Base-by-base conservation (phyloP, 2,888 invertebrate genomes). In the Anthophora plumipes region DNA sequence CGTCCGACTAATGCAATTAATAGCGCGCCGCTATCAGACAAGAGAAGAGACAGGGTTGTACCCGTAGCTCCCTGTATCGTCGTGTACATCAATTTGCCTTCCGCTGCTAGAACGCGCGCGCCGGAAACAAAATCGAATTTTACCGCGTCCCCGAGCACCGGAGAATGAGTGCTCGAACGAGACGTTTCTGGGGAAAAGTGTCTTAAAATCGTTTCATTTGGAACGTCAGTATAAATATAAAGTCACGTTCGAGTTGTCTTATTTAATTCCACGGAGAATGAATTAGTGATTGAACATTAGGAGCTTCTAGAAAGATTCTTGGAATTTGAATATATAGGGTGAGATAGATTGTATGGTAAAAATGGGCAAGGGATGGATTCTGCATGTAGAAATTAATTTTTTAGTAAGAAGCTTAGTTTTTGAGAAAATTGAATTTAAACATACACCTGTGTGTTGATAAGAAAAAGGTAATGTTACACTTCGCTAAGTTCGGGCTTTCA, bases 1-100 rank as follows among this genome's bases (percentile, higher is more conserved):
- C 89, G 85, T 87, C 89, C 86, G 85, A 84, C 88, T 91, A 91
- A 92, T 91, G 85, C 91, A 89, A 92, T 91, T 92, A 92, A 91
- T 90, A 88, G 88, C 84, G 84, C 83, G 81, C 69, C 71, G 85
- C 81, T 88, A 77, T 77, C 80, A 88, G 85, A 88, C 85, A 86
- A 88, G 88, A 77, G 82, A 82, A 77, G 82, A 82, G 85, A 85
- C 86, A 76, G 79, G 82, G 69, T 77, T 76, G 67, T 75, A 69
- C 52, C 71, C 69, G 55, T 76, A 74, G 61, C 76, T 66, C 70
- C 75, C 63, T 31, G 73, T 70, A 68, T 77, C 84, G 74, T 71
- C 66, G 57, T 46, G 71, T 76, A 73, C 75, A 67, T 77, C 77
- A 90, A 90, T 89, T 89, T 90, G 77, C 86, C 85, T 86, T 77